phyloP scores from a whole-genome alignment of 2,113 vertebrate genomes.

The Apodemus speciosus region DNA sequence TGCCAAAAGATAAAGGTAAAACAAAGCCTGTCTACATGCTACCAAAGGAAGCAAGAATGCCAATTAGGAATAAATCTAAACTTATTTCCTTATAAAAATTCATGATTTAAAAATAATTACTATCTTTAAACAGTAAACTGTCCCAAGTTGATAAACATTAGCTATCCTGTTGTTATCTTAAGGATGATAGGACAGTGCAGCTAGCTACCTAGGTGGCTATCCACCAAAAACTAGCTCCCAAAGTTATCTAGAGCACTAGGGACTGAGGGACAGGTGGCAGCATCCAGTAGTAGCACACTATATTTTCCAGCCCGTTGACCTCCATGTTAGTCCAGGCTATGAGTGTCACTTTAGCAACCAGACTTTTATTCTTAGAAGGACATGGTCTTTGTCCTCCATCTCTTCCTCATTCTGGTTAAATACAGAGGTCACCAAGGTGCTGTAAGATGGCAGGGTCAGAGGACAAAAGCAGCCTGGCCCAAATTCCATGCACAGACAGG shows the following conservation, averaged over 20 bases:
- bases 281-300: not conserved
- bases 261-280: not conserved
- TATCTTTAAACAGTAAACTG: not conserved
- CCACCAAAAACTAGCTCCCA: not conserved
- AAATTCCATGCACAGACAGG: not conserved
- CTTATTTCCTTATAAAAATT: constrained; percentile 50
- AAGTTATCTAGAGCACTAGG: not conserved
- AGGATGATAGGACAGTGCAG: not conserved
- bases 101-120: constrained; percentile 28
- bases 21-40: not conserved
- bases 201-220: not conserved
- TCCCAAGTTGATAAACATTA: not conserved
- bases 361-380: not conserved
- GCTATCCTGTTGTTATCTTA: constrained; percentile 14
- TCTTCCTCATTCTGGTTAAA: constrained; percentile 5
- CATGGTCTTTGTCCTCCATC: constrained; percentile 4
- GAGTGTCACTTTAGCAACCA: not conserved
- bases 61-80: constrained; percentile 58
- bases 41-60: constrained; percentile 25
- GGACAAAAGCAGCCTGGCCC: not conserved
- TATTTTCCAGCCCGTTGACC: not conserved
- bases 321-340: not conserved
- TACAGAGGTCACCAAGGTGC: constrained; percentile 15
- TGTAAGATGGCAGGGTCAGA: not conserved
- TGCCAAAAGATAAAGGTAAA: not conserved